Percentiles rank a stretch among this genome's conserved stretches.
These are phyloP conservation scores for Babyrousa celebensis DNA, from an alignment of 2,797 vertebrate genomes.

Conservation along the genomic window DNA sequence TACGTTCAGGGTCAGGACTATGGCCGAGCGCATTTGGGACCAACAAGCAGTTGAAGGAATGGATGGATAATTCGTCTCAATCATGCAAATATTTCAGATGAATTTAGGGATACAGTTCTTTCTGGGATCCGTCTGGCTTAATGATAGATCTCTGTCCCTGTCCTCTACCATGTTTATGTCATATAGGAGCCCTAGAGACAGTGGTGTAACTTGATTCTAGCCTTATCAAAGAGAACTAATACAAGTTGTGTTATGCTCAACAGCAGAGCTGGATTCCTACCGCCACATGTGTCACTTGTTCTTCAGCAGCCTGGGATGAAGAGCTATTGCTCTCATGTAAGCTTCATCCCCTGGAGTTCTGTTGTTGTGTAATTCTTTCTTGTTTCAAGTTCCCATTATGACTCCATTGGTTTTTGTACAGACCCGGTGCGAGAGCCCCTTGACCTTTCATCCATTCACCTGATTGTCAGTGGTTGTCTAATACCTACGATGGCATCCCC, in stretches of 20 bases:
- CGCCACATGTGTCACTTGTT: neutral
- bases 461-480: neutral
- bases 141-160: neutral
- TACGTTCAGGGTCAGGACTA: neutral
- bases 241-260: neutral
- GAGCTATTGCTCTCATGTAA: neutral
- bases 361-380: neutral
- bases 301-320: neutral
- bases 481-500: neutral
- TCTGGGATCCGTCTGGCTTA: neutral
- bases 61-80: neutral
- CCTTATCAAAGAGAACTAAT: neutral
- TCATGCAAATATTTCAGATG: neutral
- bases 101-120: neutral
- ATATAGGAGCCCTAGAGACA: neutral
- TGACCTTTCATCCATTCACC: neutral
- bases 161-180: neutral
- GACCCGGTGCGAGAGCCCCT: neutral
- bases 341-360: neutral
- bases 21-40: neutral
- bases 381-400: neutral
- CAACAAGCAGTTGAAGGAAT: neutral
- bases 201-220: neutral
- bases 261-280: neutral
- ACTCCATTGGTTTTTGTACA: neutral